Evolutionary conservation across 1,140 invertebrate genomes (phyloP).

Genomic region (Pristionchus pacificus): DNA sequence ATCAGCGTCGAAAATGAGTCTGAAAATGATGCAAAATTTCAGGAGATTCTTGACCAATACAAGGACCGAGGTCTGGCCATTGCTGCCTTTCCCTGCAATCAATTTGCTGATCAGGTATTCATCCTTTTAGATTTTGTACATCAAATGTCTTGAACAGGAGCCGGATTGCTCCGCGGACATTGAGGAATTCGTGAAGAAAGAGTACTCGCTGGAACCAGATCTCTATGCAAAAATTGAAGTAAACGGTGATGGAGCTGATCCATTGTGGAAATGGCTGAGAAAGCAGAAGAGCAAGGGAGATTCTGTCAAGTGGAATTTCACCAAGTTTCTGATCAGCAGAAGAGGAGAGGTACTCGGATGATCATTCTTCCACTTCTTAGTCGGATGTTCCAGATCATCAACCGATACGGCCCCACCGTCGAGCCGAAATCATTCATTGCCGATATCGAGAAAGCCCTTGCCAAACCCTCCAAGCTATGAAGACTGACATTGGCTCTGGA

Average conservation of each 20-base stretch:
- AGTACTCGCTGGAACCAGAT: slow-evolving; percentile 51
- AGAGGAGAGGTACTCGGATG: slow-evolving; percentile 74
- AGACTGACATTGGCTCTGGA: no score
- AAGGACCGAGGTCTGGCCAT: slow-evolving; percentile 42
- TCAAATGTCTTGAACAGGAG: slow-evolving; percentile 27
- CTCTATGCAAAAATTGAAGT: slow-evolving; percentile 49
- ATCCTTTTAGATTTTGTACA: not conserved
- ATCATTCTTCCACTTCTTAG: slow-evolving; percentile 63
- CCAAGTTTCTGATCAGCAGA: slow-evolving; percentile 85
- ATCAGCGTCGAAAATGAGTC: not conserved
- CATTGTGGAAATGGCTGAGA: slow-evolving; percentile 58
- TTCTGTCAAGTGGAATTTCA: slow-evolving; percentile 85
- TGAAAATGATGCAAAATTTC: not conserved
- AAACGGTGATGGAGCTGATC: slow-evolving; percentile 45
- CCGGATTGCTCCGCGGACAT: slow-evolving; percentile 46
- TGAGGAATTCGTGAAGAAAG: slow-evolving; percentile 57
- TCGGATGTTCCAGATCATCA: slow-evolving; percentile 36
- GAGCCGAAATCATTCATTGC: not conserved
- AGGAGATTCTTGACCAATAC: slow-evolving; percentile 44
- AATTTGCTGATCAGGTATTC: slow-evolving; percentile 41
- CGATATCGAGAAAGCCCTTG: not conserved
- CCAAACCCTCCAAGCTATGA: no score
- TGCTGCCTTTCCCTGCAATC: slow-evolving; percentile 50
- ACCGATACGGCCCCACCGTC: not conserved
- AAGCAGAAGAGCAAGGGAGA: slow-evolving; percentile 47